Conservation (phyloP, 2,888 invertebrate genomes). For the Nemotelus pantherinus region DNA sequence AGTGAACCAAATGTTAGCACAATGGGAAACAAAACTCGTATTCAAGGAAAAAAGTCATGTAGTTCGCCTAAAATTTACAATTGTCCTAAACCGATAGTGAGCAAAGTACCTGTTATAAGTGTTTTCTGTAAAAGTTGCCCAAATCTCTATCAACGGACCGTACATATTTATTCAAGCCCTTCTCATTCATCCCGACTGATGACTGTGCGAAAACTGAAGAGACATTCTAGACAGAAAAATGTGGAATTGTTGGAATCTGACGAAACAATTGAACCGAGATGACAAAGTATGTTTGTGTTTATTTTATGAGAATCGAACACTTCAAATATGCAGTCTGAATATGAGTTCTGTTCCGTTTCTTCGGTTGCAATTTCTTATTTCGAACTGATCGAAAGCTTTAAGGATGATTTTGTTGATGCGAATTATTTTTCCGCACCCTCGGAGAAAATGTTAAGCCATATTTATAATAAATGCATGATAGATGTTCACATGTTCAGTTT, state of each 20-base stretch:
- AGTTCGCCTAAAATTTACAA: slow-evolving; percentile 11
- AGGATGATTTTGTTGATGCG: too few species aligned
- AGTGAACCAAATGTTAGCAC: slow-evolving; percentile 44
- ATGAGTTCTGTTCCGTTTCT: too few species aligned
- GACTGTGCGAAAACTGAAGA: slow-evolving; percentile 51
- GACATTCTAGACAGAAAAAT: slow-evolving; percentile 48
- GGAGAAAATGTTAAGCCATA: too few species aligned
- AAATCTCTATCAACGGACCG: slow-evolving; percentile 54
- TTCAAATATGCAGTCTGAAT: too few species aligned
- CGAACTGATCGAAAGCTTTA: too few species aligned
- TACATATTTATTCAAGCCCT: slow-evolving; percentile 45
- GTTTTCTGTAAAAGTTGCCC: slow-evolving; percentile 61
- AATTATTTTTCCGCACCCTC: too few species aligned
- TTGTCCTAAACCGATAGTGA: slow-evolving; percentile 4
- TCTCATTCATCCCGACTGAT: slow-evolving; percentile 50
- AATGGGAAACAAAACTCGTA: neutral
- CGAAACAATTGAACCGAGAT: slow-evolving; percentile 51
- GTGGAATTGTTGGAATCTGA: slow-evolving; percentile 32
- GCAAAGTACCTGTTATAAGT: slow-evolving; percentile 26
- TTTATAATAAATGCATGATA: too few species aligned
- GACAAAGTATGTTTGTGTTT: slow-evolving; percentile 52
- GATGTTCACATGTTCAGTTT: too few species aligned
- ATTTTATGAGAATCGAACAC: too few species aligned
- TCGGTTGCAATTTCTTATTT: too few species aligned
- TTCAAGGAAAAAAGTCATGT: neutral